Base-by-base conservation (phyloP, 2,113 vertebrate species). In the Xyliphius kryptos region DNA sequence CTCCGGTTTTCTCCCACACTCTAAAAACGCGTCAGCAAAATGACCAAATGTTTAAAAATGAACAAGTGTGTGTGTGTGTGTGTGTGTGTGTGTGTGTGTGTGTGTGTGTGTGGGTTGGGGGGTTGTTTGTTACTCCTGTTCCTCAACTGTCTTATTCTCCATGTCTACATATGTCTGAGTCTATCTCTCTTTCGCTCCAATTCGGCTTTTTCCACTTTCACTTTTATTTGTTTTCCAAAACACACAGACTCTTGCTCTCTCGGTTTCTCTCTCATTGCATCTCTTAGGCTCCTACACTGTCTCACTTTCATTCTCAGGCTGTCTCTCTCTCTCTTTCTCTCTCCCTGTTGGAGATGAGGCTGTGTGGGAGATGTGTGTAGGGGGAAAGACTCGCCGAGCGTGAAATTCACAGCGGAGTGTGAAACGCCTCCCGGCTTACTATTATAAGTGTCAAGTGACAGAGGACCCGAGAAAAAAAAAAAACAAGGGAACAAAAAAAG, bases 351-450 rank as follows among this genome's bases (percentile, higher is more conserved):
- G 8, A 3, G 26, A 32, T 6, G 26, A 32, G 26, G 26, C 26
- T 57, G 62, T 65, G 52, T 44, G 50, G 4, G 52, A 21, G 17
- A 53, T 48, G 52, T 44, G 43, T 41, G 17, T 32, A n/a, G 44
- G 65, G 60, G 64, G 65, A 40, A 43, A 51, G 63, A 49, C 53
- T 72, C 56, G 57, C 63, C 60, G 71, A 76, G 78, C 78, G 72
- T 80, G 77, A 81, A 85, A 86, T 81, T 77, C 72, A 78, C 66
- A 66, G 62, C 41, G 55, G 59, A 76, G 73, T 65, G 63, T 77
- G 78, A 79, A 80, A 63, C 74, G 69, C 67, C 71, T 70, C 54
- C 72, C 51, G 75, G 61, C 72, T 59, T 50, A 57, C 76, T 68
- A 76, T 80, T 77, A 79, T 67, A 66, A 77, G 67, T 64, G 54